Evolutionary conservation across 2,113 vertebrate species (phyloP).

Genomic region (Solea solea): DNA sequence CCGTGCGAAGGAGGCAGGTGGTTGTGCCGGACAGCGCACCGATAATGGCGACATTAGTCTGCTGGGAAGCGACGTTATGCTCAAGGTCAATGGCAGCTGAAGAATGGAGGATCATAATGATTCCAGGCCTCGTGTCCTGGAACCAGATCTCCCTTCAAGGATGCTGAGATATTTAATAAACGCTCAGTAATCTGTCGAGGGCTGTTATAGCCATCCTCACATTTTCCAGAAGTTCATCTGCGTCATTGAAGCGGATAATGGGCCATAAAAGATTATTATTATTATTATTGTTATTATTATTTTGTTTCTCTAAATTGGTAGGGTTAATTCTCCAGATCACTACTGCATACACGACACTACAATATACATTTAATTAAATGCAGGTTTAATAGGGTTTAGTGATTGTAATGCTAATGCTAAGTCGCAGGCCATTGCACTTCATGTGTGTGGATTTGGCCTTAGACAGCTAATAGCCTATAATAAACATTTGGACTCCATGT

Average conservation of each 20-base stretch:
- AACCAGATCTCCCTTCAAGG: slow-evolving; percentile 61
- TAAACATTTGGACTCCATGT: neutral
- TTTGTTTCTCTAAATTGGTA: slow-evolving; percentile 29
- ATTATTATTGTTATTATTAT: neutral
- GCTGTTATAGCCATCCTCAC: slow-evolving; percentile 31
- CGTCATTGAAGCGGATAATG: slow-evolving; percentile 49
- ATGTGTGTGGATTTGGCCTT: slow-evolving; percentile 4
- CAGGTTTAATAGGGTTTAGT: neutral
- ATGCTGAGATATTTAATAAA: slow-evolving; percentile 49
- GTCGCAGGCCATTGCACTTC: slow-evolving; percentile 9
- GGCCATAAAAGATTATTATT: slow-evolving; percentile 19
- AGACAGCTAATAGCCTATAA: neutral
- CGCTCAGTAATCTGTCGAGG: slow-evolving; percentile 41
- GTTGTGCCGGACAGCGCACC: slow-evolving; percentile 64
- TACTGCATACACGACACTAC: neutral
- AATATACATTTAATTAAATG: neutral
- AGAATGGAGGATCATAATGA: slow-evolving; percentile 68
- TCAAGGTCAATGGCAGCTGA: slow-evolving; percentile 77
- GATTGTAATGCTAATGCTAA: neutral
- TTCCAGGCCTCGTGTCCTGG: slow-evolving; percentile 46
- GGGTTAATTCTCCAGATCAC: slow-evolving; percentile 7
- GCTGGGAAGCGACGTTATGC: slow-evolving; percentile 74
- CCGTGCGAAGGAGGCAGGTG: slow-evolving; percentile 72
- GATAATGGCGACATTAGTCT: slow-evolving; percentile 77
- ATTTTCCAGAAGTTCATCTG: slow-evolving; percentile 47